phyloP scores from a whole-genome alignment of 2,797 vertebrate species.

The Lepilemur septentrionalis region DNA sequence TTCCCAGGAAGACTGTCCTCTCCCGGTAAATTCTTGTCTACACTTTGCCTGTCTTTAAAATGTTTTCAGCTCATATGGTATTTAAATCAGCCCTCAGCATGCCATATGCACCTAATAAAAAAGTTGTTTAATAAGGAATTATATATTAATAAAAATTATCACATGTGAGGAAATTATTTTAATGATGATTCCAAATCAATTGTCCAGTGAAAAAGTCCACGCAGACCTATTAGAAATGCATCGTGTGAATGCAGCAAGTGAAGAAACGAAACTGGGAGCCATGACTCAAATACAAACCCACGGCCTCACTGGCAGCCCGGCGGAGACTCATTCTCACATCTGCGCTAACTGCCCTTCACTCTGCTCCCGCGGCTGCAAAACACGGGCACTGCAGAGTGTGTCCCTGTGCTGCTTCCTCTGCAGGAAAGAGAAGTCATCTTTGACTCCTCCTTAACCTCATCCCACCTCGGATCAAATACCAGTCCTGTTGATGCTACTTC shows the following conservation, averaged over 20 bases:
- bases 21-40: neutral
- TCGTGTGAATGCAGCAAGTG: neutral
- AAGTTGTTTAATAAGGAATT: neutral
- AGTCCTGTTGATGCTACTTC: rapidly evolving
- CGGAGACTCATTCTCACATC: neutral
- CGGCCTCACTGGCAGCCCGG: neutral
- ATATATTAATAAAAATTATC: neutral
- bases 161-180: neutral
- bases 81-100: neutral
- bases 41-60: neutral
- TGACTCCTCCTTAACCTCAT: rapidly evolving
- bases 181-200: neutral
- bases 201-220: too few relatives aligned
- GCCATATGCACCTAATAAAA: neutral
- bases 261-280: too few relatives aligned
- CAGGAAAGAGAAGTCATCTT: neutral
- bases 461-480: too few relatives aligned
- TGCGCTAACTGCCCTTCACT: neutral
- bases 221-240: neutral
- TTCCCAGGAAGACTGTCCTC: neutral
- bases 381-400: neutral
- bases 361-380: neutral
- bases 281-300: neutral
- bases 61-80: neutral
- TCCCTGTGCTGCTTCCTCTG: neutral